Evolutionary conservation across 2,797 vertebrate species (phyloP).

Genomic region (Megalops cyprinoides): DNA sequence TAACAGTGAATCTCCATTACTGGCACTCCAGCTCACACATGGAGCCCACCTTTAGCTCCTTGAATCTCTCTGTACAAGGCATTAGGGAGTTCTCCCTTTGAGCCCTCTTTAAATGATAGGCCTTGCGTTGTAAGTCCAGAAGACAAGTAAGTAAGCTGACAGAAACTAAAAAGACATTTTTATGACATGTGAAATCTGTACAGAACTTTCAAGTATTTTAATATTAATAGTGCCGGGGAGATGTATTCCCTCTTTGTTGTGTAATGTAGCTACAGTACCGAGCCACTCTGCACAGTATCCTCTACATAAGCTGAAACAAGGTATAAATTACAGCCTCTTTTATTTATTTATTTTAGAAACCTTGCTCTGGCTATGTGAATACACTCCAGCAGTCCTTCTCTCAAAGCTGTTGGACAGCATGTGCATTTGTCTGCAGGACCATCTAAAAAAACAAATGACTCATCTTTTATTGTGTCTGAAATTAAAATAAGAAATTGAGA

Average conservation of each 20-base stretch:
- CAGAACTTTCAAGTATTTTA: conserved; percentile 54
- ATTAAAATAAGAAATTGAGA: conserved; percentile 1
- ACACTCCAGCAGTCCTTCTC: not conserved
- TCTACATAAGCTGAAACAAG: conserved; percentile 42
- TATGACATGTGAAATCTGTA: conserved; percentile 58
- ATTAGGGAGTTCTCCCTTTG: conserved; percentile 42
- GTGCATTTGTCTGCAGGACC: conserved; percentile 12
- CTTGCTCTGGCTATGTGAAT: conserved; percentile 23
- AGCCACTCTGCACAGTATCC: conserved; percentile 42
- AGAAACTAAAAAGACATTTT: conserved; percentile 61
- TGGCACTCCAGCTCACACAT: conserved; percentile 24
- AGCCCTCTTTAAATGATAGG: conserved; percentile 43
- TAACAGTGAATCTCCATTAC: conserved; percentile 43
- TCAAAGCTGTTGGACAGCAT: too few species aligned
- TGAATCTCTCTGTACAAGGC: conserved; percentile 44
- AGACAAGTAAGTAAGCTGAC: conserved; percentile 56
- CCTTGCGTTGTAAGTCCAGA: conserved; percentile 45
- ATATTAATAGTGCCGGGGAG: conserved; percentile 58
- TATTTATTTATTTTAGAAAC: conserved; percentile 45
- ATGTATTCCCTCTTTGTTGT: conserved; percentile 40
- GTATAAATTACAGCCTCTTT: conserved; percentile 43
- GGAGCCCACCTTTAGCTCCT: conserved; percentile 36
- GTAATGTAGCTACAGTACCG: conserved; percentile 39
- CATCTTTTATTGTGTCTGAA: conserved; percentile 31
- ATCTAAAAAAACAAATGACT: conserved; percentile 31